Evolutionary conservation across 1,140 invertebrate genomes (phyloP).

Genomic region (Adoxophyes honmai): DNA sequence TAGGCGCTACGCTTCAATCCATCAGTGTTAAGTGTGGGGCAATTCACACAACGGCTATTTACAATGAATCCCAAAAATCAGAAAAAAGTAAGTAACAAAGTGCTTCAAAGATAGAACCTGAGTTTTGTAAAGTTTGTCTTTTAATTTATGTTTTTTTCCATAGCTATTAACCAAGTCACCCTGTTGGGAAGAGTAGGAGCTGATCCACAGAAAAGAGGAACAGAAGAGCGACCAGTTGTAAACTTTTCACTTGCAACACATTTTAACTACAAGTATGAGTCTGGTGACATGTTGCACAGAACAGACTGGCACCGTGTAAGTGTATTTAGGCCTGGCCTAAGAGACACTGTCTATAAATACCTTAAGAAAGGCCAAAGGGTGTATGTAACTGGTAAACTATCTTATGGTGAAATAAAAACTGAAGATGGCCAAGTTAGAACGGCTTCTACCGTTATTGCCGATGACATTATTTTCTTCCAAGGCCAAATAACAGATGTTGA

Average conservation of each 20-base stretch:
- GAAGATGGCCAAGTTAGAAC: conserved; percentile 83
- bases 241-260: conserved; percentile 95
- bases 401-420: conserved; percentile 91
- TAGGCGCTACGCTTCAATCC: conserved; percentile 4
- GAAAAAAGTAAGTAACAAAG: conserved; percentile 40
- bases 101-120: not conserved
- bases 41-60: conserved; percentile 18
- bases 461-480: conserved; percentile 91
- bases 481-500: conserved; percentile 27
- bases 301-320: conserved; percentile 95
- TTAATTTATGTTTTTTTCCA: not conserved
- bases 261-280: conserved; percentile 87
- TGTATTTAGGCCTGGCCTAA: conserved; percentile 90
- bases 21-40: conserved; percentile 16
- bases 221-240: conserved; percentile 89
- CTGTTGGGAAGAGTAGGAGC: conserved; percentile 91
- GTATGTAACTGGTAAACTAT: conserved; percentile 88
- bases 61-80: conserved; percentile 32
- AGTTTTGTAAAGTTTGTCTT: not conserved
- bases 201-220: conserved; percentile 91
- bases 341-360: conserved; percentile 87
- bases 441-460: conserved; percentile 89
- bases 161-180: conserved; percentile 92
- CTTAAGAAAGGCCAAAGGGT: conserved; percentile 92
- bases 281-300: conserved; percentile 87